Evolutionary conservation across 2,888 invertebrate genomes (phyloP).

Genomic region (Eueremaeus valkanovi): DNA sequence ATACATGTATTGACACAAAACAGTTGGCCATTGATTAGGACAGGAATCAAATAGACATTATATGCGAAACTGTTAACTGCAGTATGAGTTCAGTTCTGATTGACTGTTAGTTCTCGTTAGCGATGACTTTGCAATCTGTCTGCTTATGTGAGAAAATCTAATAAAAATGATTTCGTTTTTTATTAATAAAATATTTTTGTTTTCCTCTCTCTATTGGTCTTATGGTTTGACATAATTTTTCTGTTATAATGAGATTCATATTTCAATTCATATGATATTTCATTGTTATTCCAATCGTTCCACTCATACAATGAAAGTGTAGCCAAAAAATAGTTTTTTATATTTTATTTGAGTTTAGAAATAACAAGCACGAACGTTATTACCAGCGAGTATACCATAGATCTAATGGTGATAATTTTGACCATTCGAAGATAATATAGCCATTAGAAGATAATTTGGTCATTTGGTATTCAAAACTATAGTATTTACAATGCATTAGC

Average conservation of each 20-base stretch:
- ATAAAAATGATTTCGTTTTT: slow-evolving; percentile 3
- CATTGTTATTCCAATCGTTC: slow-evolving; percentile 24
- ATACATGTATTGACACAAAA: background rate
- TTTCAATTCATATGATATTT: slow-evolving; percentile 16
- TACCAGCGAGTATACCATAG: too few species aligned
- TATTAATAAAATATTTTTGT: background rate
- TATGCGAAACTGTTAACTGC: background rate
- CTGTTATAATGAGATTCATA: background rate
- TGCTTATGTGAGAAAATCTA: background rate
- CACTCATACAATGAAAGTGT: background rate
- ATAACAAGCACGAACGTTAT: too few species aligned
- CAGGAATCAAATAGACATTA: background rate
- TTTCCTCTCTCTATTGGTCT: background rate
- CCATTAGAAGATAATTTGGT: too few species aligned
- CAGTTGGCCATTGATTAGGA: slow-evolving; percentile 13
- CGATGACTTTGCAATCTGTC: slow-evolving; percentile 31
- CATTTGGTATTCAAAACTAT: too few species aligned
- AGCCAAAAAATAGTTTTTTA: too few species aligned
- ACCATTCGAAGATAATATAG: too few species aligned
- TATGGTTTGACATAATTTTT: slow-evolving; percentile 25
- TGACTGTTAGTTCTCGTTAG: background rate
- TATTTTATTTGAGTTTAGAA: too few species aligned
- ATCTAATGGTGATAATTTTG: too few species aligned
- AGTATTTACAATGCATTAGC: too few species aligned
- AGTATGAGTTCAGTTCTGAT: background rate